Base-by-base conservation (phyloP, 2,113 vertebrate genomes). In the Hippocampus guttulatus region DNA sequence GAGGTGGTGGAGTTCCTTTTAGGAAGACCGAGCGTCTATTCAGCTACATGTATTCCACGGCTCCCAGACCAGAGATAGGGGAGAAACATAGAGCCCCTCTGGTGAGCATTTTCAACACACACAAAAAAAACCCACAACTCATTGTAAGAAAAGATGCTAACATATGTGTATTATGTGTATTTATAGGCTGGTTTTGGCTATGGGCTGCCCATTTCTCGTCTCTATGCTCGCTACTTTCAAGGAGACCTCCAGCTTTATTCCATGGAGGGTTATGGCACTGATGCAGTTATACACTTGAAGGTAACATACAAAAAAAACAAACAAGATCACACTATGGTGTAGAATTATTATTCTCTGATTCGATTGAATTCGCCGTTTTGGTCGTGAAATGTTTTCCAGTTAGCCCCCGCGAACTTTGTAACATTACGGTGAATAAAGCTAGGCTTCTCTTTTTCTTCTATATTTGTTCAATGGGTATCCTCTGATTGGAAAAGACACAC, bases 201-300 rank as follows among this genome's bases (percentile, higher is more conserved):
- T 0, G 95, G 94, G 3, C 88, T 96, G 67, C 95, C 95, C 79
- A 95, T 96, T 77, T 94, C 95, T 67, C 93, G 95, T 25, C 94
- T 96, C 78, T 96, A 96, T 0, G 93, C 94, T 70, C 95, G 94
- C 84, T 96, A 95, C 82, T 96, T 96, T 90, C 95, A 96, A 76
- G 95, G 95, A 9, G 95, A 96, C 79, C 82, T 96, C 45, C 94
- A 95, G 88, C 93, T 96, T 60, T 95, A 92, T 84, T 94, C 95
- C 30, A 95, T 96, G 94, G 95, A 96, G 77, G 94, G 94, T 49
- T 89, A 91, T 0, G 94, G 95, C 67, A 95, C 95, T 0, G 94
- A 96, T 0, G 93, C 95, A 0, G 91, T 94, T 78, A 91, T 96
- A 83, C 94, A 96, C 87, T 83, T 95, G 64, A 95, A 95, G 92